These are phyloP conservation scores for Lepidurus couesii DNA, from an alignment of 1,140 invertebrate species.

Conservation along the genomic window DNA sequence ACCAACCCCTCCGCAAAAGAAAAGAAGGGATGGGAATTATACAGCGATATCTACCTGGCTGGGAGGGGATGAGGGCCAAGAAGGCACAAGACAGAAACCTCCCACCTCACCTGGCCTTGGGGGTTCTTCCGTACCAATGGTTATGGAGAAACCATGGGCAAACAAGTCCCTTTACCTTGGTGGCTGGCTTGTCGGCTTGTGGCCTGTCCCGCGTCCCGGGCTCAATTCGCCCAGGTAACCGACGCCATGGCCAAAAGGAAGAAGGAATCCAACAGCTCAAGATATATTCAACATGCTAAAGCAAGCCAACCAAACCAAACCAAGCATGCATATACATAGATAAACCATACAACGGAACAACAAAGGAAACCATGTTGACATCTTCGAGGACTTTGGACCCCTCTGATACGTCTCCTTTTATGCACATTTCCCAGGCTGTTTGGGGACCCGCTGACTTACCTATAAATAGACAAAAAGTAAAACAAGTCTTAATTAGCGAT, in stretches of 20 bases:
- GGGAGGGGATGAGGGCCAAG: neutral
- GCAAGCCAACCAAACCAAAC: neutral
- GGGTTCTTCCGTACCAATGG: neutral
- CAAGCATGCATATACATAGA: neutral
- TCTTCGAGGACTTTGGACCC: neutral
- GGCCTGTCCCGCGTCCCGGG: conserved; percentile 1
- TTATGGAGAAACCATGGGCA: conserved; percentile 8
- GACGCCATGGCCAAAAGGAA: neutral
- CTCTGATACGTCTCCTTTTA: neutral
- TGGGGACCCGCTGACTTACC: conserved; percentile 1
- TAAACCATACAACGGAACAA: conserved; percentile 16
- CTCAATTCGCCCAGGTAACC: neutral
- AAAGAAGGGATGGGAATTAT: conserved; percentile 19
- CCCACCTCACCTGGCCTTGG: neutral
- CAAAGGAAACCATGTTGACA: conserved; percentile 15
- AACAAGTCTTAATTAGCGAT: conserved; percentile 1
- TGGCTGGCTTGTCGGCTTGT: conserved; percentile 1
- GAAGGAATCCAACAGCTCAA: neutral
- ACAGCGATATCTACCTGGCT: conserved; percentile 16
- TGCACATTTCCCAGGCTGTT: neutral
- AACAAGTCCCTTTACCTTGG: neutral
- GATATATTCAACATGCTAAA: neutral
- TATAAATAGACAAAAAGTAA: neutral
- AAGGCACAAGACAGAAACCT: neutral
- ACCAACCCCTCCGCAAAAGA: conserved; percentile 21